phyloP scores from a whole-genome alignment of 2,888 invertebrate species.

The Euzophera pinguis region DNA sequence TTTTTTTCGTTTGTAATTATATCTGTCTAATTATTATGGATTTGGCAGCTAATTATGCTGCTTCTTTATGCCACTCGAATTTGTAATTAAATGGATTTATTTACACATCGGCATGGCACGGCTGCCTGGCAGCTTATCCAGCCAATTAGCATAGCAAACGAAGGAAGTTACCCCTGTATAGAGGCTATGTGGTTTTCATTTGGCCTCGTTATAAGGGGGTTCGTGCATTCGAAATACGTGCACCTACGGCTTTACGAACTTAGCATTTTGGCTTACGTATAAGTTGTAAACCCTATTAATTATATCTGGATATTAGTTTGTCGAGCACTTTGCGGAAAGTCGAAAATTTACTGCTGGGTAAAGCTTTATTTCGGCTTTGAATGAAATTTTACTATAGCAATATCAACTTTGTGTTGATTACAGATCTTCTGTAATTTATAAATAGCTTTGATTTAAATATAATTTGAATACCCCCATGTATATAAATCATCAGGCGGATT shows the following conservation, averaged over 20 bases:
- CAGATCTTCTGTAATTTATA: too few species aligned
- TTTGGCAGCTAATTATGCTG: not conserved
- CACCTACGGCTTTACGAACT: slow-evolving; percentile 25
- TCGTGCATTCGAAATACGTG: slow-evolving; percentile 41
- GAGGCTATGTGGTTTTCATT: slow-evolving; percentile 43
- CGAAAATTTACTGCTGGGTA: not conserved
- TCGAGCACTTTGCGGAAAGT: slow-evolving; percentile 5
- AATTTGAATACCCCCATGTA: not conserved
- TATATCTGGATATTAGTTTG: slow-evolving; percentile 17
- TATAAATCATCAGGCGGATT: not conserved
- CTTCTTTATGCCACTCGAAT: not conserved
- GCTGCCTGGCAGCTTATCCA: slow-evolving; percentile 53
- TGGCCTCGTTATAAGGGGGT: slow-evolving; percentile 39
- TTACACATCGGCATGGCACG: slow-evolving; percentile 12
- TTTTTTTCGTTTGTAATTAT: not conserved
- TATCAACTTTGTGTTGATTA: too few species aligned
- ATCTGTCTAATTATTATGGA: not conserved
- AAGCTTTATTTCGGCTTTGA: slow-evolving; percentile 2
- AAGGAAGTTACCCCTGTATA: slow-evolving; percentile 42
- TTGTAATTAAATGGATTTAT: slow-evolving; percentile 12
- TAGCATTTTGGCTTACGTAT: slow-evolving; percentile 25
- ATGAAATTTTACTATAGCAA: not conserved
- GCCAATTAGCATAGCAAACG: slow-evolving; percentile 62
- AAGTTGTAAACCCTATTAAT: slow-evolving; percentile 18
- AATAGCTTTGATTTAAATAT: not conserved